Conservation (phyloP, 2,888 invertebrate species). For the Suillia variegata region DNA sequence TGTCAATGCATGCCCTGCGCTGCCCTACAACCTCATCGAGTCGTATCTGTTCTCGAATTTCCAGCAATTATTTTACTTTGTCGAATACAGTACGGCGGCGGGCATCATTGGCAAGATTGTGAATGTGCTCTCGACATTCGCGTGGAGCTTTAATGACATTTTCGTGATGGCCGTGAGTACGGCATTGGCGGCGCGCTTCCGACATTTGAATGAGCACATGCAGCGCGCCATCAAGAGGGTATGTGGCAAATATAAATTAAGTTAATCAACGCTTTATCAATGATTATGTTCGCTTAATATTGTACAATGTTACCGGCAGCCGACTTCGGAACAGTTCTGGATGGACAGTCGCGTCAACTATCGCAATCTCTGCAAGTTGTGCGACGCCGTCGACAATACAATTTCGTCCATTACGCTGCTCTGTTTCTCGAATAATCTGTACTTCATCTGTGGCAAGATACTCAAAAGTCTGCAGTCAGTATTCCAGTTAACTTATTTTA, state of each 20-base stretch:
- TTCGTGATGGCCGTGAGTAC: conserved; percentile 74
- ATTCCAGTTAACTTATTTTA: not conserved
- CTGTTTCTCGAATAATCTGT: conserved; percentile 66
- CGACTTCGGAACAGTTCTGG: conserved; percentile 61
- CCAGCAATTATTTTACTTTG: conserved; percentile 43
- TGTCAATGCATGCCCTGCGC: conserved; percentile 46
- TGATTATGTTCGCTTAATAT: not conserved
- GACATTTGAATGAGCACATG: conserved; percentile 66
- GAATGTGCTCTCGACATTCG: conserved; percentile 69
- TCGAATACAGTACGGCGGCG: conserved; percentile 40
- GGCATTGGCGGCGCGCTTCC: conserved; percentile 70
- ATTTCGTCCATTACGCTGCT: conserved; percentile 64
- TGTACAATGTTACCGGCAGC: conserved; percentile 32
- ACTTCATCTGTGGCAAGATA: conserved; percentile 66
- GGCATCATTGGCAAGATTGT: conserved; percentile 56
- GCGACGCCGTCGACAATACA: conserved; percentile 62
- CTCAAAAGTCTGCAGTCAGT: conserved; percentile 63
- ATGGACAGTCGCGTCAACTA: conserved; percentile 64
- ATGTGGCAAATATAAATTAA: too few relatives aligned
- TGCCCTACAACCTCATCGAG: conserved; percentile 45
- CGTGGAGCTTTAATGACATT: conserved; percentile 77
- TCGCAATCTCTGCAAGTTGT: conserved; percentile 63
- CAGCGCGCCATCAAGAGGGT: conserved; percentile 61
- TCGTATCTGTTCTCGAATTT: conserved; percentile 47
- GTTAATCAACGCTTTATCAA: not conserved